These are phyloP conservation scores for Alexandromys fortis DNA, from an alignment of 2,113 vertebrate genomes.

Conservation along the genomic window DNA sequence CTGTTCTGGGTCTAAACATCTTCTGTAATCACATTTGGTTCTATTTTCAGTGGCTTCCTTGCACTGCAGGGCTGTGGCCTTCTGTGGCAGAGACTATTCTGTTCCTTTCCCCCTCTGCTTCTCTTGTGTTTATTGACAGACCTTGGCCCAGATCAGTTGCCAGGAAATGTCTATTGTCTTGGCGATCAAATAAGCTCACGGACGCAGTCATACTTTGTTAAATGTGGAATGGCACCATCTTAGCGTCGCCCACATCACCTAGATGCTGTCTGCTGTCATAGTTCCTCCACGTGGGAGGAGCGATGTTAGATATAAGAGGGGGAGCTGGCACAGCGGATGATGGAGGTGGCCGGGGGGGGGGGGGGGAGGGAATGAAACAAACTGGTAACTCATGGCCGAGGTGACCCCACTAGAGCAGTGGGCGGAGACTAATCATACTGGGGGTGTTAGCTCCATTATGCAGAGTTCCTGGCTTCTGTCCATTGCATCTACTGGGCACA, in stretches of 20 bases:
- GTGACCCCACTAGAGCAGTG: too few species aligned
- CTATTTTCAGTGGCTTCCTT: not conserved
- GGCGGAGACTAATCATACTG: too few species aligned
- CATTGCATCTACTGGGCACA: too few species aligned
- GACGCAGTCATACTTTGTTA: not conserved
- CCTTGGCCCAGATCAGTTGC: not conserved
- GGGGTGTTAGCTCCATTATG: not conserved
- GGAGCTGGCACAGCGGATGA: not conserved
- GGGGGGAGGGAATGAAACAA: not conserved
- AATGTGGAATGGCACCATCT: not conserved
- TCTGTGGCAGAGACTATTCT: not conserved
- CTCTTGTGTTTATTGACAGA: not conserved
- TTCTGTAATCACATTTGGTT: not conserved
- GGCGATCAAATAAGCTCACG: not conserved
- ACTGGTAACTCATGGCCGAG: not conserved
- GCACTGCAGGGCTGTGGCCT: not conserved
- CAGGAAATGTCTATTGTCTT: conserved; percentile 13
- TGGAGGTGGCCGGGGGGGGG: not conserved
- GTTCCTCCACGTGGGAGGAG: not conserved
- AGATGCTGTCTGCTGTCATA: not conserved
- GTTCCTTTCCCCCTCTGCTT: not conserved
- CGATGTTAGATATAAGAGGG: not conserved
- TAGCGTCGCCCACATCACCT: not conserved
- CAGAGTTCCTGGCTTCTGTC: not conserved
- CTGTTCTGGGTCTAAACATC: not conserved